Evolutionary conservation across 2,113 vertebrate genomes (phyloP).

Genomic region (Uria aalge): DNA sequence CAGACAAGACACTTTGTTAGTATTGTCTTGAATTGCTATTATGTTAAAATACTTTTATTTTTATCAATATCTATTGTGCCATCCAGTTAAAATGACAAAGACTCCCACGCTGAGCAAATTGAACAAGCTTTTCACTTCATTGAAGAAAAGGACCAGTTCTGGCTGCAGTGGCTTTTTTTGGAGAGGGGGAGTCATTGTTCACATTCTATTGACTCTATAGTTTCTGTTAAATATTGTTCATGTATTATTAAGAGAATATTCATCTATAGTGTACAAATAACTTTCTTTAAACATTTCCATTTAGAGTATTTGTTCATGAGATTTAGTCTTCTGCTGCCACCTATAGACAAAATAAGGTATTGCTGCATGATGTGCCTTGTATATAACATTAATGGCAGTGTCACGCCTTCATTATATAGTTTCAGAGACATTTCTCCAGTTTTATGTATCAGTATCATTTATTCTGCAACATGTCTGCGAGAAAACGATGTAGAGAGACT

Average conservation of each 20-base stretch:
- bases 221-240: constrained; percentile 69
- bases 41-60: constrained; percentile 75
- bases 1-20: constrained; percentile 60
- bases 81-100: constrained; percentile 73
- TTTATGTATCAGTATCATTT: background rate
- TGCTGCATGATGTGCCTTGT: background rate
- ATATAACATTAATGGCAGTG: too few species aligned
- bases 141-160: constrained; percentile 61
- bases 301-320: background rate
- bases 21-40: constrained; percentile 72
- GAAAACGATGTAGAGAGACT: rapidly evolving
- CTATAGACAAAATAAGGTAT: constrained; percentile 24
- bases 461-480: background rate
- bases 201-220: constrained; percentile 59
- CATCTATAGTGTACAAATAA: constrained; percentile 52
- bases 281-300: constrained; percentile 27
- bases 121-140: constrained; percentile 64
- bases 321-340: constrained; percentile 70
- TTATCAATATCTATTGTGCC: constrained; percentile 71
- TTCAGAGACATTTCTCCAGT: background rate
- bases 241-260: constrained; percentile 68
- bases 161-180: background rate
- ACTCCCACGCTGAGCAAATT: constrained; percentile 63
- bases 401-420: background rate
- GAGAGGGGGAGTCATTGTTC: constrained; percentile 53